These are phyloP conservation scores for Tetragonula carbonaria DNA, from an alignment of 2,888 invertebrate genomes.

Conservation along the genomic window DNA sequence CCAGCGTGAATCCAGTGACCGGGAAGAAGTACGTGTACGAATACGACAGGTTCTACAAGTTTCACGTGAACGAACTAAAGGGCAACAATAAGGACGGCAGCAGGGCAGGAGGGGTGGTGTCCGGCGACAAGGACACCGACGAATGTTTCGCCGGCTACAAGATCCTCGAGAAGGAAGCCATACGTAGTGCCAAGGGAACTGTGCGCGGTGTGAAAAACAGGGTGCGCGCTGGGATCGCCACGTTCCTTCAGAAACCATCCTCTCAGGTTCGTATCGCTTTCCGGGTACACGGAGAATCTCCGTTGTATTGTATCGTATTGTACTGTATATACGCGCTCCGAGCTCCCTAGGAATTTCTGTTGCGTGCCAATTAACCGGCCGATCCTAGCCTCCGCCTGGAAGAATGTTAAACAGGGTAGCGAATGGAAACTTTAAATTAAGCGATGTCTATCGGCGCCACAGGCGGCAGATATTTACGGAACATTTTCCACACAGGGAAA, in stretches of 20 bases:
- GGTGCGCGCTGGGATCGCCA: constrained; percentile 96
- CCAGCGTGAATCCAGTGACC: constrained; percentile 80
- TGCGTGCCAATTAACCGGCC: constrained; percentile 55
- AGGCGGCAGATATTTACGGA: constrained; percentile 6
- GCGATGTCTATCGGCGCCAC: constrained; percentile 43
- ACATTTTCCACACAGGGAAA: constrained; percentile 6
- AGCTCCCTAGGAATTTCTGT: constrained; percentile 25
- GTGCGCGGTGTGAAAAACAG: constrained; percentile 97
- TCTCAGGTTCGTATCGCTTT: constrained; percentile 89
- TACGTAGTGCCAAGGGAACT: constrained; percentile 95
- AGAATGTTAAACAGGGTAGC: constrained; percentile 44
- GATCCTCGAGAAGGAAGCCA: constrained; percentile 90
- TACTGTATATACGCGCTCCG: neutral
- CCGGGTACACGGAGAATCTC: no score
- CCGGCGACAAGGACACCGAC: constrained; percentile 84
- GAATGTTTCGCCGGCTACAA: constrained; percentile 92
- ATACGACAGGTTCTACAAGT: constrained; percentile 92
- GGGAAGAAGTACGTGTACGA: constrained; percentile 87
- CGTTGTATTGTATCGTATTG: neutral
- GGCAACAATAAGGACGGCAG: constrained; percentile 79
- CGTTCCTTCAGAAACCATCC: constrained; percentile 94
- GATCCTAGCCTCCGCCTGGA: constrained; percentile 10
- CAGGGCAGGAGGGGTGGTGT: constrained; percentile 61
- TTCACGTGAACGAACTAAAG: constrained; percentile 91
- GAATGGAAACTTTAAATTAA: constrained; percentile 51